Conservation (phyloP, 2,113 vertebrate species). For the Calyptomena viridis region DNA sequence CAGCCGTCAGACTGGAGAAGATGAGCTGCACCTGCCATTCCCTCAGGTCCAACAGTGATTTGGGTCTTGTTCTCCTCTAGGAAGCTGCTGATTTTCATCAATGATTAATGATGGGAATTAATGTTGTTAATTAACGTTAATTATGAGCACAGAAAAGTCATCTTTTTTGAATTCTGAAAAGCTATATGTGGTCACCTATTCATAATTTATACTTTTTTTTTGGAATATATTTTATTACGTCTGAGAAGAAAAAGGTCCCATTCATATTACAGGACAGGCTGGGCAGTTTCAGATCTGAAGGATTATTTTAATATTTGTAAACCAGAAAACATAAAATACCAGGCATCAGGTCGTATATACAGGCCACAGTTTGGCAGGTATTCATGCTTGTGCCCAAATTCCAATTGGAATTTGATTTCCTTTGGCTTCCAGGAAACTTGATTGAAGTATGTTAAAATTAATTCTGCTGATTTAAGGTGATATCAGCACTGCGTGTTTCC, state of each 20-base stretch:
- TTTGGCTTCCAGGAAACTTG: background rate
- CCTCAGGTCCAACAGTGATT: background rate
- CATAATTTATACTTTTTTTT: background rate
- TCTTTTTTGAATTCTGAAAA: background rate
- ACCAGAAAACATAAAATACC: background rate
- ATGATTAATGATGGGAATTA: background rate
- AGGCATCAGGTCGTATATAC: background rate
- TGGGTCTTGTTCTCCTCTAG: background rate
- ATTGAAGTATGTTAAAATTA: background rate
- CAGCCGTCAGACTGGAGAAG: background rate
- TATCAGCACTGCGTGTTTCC: background rate
- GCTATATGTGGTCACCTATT: background rate
- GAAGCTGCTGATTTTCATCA: background rate
- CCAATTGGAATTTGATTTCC: background rate
- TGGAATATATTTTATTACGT: background rate
- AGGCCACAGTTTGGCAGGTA: background rate
- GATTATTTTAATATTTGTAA: background rate
- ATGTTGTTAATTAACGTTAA: background rate
- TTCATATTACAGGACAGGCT: background rate
- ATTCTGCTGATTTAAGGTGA: background rate
- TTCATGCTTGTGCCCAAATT: background rate
- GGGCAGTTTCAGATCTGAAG: background rate
- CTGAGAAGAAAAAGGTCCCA: background rate
- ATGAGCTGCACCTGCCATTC: background rate
- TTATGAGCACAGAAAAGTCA: background rate